These are phyloP conservation scores for Meghimatium bilineatum DNA, from an alignment of 2,888 invertebrate genomes.

Conservation along the genomic window DNA sequence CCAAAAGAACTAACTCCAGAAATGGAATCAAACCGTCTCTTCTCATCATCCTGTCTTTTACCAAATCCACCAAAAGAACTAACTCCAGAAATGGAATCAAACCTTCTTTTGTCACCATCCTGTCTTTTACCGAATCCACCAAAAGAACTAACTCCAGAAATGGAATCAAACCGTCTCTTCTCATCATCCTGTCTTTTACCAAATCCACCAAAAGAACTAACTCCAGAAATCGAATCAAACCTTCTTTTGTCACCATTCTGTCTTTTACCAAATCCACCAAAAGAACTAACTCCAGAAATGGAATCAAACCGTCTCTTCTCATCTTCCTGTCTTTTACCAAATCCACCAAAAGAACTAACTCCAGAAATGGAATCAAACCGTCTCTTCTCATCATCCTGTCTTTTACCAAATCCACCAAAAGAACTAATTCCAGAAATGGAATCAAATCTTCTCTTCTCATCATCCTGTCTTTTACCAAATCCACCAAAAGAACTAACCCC, in stretches of 20 bases:
- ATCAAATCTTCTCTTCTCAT: conserved; percentile 7
- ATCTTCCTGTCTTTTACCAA: conserved; percentile 20
- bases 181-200: conserved; percentile 13
- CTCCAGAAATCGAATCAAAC: conserved; percentile 18
- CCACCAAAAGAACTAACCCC: not conserved
- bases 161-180: conserved; percentile 20
- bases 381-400: conserved; percentile 16
- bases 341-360: conserved; percentile 14
- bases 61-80: conserved; percentile 22
- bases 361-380: conserved; percentile 20
- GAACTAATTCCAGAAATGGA: conserved; percentile 9
- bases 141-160: conserved; percentile 14
- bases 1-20: conserved; percentile 22
- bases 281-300: conserved; percentile 7
- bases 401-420: conserved; percentile 15
- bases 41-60: conserved; percentile 11
- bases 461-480: conserved; percentile 6
- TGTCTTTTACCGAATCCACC: conserved; percentile 22
- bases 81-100: conserved; percentile 18
- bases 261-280: conserved; percentile 24
- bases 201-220: conserved; percentile 16
- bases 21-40: conserved; percentile 15
- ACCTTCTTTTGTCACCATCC: conserved; percentile 12
- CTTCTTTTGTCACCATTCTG: conserved; percentile 14
- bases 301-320: conserved; percentile 17